Base-by-base conservation (phyloP, 2,113 vertebrate species). In the Butorides virescens region DNA sequence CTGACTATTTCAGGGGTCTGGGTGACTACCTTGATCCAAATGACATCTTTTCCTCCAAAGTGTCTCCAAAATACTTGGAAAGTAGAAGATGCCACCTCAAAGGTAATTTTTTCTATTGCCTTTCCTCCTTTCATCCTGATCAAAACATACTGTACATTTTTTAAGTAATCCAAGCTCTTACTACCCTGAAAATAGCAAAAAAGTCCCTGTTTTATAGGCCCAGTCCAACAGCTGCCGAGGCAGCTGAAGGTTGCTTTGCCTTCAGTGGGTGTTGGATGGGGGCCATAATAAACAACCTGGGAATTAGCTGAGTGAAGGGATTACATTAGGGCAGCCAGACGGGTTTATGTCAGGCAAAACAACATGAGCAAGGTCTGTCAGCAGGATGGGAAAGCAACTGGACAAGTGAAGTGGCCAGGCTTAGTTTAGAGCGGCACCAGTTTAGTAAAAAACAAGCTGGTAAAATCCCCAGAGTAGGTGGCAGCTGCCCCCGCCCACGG, bases 311-410 rank as follows among this genome's bases (percentile, higher is more conserved):
- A 91, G 74, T 7, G 15, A 89, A 90, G 0, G 2, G 62, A 87
- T 90, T 47, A 63, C 36, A n/a, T 87, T 68, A 79, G 84, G 70
- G 73, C 70, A 94, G 90, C 74, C 93, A 82, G 46, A 82, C 1
- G 10, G 71, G 53, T 73, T 93, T 81, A 30, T 76, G 78, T 65
- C 74, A 92, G 77, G 84, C 86, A 89, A 92, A 92, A 95, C 39
- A 79, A 47, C 46, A 47, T 0, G 0, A 71, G 32, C 52, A 25
- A 29, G 62, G 23, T 32, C 36, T 92, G 44, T 63, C 83, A 84
- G 47, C 20, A 44, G 80, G 49, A 55, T 37, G 18, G 80, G 81
- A 68, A 72, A 76, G 66, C 49, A 93, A 72, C 49, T 42, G 84
- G 77, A 56, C 62, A 80, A 52, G n/a, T 27, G 53, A 93, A 82